Evolutionary conservation across 2,113 vertebrate genomes (phyloP), one percentile per base, ranked within the genome.

Genomic region (Callopanchax toddi): DNA sequence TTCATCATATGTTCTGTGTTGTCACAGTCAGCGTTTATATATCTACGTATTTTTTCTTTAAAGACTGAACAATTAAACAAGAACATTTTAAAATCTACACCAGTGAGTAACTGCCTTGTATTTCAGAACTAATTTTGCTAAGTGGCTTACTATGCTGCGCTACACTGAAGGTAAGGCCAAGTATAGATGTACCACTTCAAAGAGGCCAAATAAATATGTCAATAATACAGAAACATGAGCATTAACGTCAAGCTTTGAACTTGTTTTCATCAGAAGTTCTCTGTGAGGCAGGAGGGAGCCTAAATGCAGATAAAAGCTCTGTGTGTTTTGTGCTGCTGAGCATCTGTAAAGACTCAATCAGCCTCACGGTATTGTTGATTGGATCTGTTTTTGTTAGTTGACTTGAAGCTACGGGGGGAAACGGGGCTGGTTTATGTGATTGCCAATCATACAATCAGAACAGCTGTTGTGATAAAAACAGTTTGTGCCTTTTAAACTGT

Each of bases 401-500:
- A 58, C 60, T 71, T 55, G 37, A 21, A 61, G 21, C 71, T 69
- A 53, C 56, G 34, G 73, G 75, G 32, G 49, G 62, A 13, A 39
- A 42, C 45, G 21, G 10, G 39, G 3, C 67, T 62, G 6, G 0
- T 56, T 67, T 69, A 52, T 62, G 52, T 76, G 76, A 85, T 72
- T 82, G 66, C 23, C 68, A 82, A 73, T 84, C 81, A 80, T 59
- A 71, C 61, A 76, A 78, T 80, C 78, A 84, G 68, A 74, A 21
- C 23, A 61, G 63, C 29, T 50, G 52, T 79, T 75, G 78, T 57
- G 45, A 74, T 32, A 61, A 43, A 66, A 21, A 43, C 44, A 45
- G 29, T n/a, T 32, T 32, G 3, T 6, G 29, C 29, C 29, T 39
- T 21, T 59, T 78, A 49, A 39, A 20, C 58, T 60, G 58, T 48